These are phyloP conservation scores for Tenthredo notha DNA, from an alignment of 2,888 invertebrate genomes.

Conservation along the genomic window DNA sequence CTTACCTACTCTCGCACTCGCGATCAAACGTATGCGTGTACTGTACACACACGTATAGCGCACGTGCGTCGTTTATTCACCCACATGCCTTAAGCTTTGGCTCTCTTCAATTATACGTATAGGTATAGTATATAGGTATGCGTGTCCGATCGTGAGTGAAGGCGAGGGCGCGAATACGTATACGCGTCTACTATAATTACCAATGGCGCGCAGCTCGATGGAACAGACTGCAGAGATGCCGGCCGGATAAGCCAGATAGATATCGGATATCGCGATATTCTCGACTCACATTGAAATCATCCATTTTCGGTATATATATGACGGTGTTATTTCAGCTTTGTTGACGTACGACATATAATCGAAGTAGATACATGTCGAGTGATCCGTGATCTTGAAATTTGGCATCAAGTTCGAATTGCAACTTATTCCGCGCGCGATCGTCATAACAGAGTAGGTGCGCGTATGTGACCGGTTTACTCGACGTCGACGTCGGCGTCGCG, in stretches of 20 bases:
- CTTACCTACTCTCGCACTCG: background rate
- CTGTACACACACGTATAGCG: background rate
- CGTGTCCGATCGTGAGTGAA: background rate
- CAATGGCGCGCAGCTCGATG: background rate
- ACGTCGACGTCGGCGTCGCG: background rate
- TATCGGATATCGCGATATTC: background rate
- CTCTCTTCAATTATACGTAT: background rate
- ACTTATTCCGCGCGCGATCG: background rate
- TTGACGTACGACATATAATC: no score
- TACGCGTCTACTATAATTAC: background rate
- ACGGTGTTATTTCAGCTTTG: no score
- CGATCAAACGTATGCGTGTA: background rate
- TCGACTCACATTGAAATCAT: no score
- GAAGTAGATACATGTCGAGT: background rate
- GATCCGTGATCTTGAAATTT: background rate
- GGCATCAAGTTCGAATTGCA: background rate
- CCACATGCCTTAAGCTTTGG: background rate
- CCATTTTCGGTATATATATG: no score
- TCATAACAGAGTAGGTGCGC: background rate
- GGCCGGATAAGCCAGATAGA: background rate
- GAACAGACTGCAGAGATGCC: background rate
- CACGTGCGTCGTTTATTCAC: background rate
- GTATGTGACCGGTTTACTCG: background rate
- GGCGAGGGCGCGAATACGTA: background rate
- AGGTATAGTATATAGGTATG: background rate